A percentile compares a stretch with the other conserved stretches of the same genome.
These are phyloP conservation scores for Anas georgica DNA, from an alignment of 2,797 vertebrate species.

Conservation along the genomic window DNA sequence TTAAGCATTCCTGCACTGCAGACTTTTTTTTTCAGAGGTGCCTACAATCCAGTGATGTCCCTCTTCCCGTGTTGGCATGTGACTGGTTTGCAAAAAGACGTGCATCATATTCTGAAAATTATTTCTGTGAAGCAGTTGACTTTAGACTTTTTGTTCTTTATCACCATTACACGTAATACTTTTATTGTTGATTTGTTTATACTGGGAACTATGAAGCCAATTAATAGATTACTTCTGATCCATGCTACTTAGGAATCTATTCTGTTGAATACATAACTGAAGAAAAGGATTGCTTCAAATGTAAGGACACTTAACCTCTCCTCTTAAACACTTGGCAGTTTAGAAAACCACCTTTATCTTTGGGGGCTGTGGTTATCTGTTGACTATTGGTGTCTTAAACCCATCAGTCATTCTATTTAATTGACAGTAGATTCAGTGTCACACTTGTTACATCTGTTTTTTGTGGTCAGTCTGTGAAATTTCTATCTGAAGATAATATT, in stretches of 20 bases:
- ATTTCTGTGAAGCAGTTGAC: neutral
- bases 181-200: neutral
- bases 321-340: constrained; percentile 28
- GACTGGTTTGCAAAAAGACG: constrained; percentile 37
- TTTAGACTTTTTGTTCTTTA: neutral
- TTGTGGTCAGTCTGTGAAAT: constrained; percentile 58
- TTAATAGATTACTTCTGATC: constrained; percentile 49
- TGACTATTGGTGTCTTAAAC: constrained; percentile 4
- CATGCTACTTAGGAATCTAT: constrained; percentile 43
- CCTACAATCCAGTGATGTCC: constrained; percentile 30
- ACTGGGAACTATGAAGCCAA: constrained; percentile 38
- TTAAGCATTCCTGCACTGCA: constrained; percentile 60
- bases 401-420: neutral
- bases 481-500: constrained; percentile 1
- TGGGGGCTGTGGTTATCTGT: constrained; percentile 22
- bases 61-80: constrained; percentile 14
- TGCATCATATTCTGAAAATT: constrained; percentile 8
- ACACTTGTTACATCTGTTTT: constrained; percentile 22
- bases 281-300: constrained; percentile 24
- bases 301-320: constrained; percentile 13
- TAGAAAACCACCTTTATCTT: neutral
- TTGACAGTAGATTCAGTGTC: constrained; percentile 18
- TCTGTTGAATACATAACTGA: constrained; percentile 21
- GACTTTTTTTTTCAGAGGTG: constrained; percentile 46
- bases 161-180: neutral